Percentiles rank a stretch among this genome's conserved stretches.
These are phyloP conservation scores for Drosophila mauritiana DNA, from an alignment of 1,140 invertebrate species.

Conservation along the genomic window DNA sequence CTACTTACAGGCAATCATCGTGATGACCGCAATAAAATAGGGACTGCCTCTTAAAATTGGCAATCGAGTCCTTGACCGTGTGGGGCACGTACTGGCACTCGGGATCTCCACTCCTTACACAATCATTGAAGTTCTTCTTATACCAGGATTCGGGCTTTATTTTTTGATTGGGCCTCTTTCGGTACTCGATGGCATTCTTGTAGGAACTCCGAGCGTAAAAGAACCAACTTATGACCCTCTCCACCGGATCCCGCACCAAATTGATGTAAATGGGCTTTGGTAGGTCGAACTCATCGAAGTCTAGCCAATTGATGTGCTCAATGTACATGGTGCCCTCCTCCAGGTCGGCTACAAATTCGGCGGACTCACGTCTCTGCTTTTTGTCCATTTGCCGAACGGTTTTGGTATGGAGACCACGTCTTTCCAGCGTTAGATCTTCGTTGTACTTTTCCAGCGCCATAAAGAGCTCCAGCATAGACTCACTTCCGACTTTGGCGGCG, in stretches of 20 bases:
- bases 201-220: constrained; percentile 93
- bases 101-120: constrained; percentile 92
- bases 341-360: constrained; percentile 47
- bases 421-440: constrained; percentile 72
- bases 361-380: constrained; percentile 23
- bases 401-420: constrained; percentile 23
- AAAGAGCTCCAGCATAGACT: constrained; percentile 94
- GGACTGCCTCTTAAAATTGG: constrained; percentile 91
- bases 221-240: constrained; percentile 96
- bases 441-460: constrained; percentile 85
- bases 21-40: constrained; percentile 95
- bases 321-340: constrained; percentile 69
- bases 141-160: constrained; percentile 92
- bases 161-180: constrained; percentile 92
- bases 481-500: constrained; percentile 94
- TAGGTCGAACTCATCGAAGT: constrained; percentile 88
- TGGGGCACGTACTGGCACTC: constrained; percentile 93
- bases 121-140: constrained; percentile 95
- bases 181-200: constrained; percentile 94
- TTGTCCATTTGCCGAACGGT: constrained; percentile 31
- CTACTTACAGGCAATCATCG: constrained; percentile 92
- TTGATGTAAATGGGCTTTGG: constrained; percentile 95
- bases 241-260: constrained; percentile 94
- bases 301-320: constrained; percentile 85
- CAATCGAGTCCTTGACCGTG: constrained; percentile 90